These are phyloP conservation scores for Drosophila punjabiensis DNA, from an alignment of 1,140 invertebrate species.

Conservation along the genomic window DNA sequence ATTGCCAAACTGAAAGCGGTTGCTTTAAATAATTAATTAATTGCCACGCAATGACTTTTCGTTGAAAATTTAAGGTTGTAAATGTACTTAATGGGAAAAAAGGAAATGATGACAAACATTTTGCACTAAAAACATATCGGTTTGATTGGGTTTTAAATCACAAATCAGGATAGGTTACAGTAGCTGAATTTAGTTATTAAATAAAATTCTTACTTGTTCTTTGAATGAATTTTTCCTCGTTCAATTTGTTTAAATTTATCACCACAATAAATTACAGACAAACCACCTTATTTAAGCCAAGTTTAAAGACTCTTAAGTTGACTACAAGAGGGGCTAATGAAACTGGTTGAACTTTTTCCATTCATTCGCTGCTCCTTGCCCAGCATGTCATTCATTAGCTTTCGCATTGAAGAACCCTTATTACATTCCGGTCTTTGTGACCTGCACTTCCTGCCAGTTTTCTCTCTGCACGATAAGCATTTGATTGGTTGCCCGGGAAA, in stretches of 20 bases:
- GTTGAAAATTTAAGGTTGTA: background rate
- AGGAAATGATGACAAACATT: background rate
- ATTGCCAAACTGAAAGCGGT: slow-evolving; percentile 1
- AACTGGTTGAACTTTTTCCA: background rate
- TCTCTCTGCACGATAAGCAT: slow-evolving; percentile 21
- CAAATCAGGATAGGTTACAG: background rate
- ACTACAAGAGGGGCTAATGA: background rate
- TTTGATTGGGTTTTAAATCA: background rate
- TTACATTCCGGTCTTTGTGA: slow-evolving; percentile 1
- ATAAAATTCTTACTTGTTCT: too few species aligned
- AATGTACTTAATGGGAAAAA: background rate
- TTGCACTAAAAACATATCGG: background rate
- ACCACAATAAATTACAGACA: background rate
- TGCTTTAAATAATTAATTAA: slow-evolving; percentile 9
- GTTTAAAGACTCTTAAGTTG: background rate
- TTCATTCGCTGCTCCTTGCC: background rate
- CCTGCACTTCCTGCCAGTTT: background rate
- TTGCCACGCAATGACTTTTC: background rate
- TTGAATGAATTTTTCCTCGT: too few species aligned
- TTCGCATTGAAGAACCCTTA: slow-evolving; percentile 9
- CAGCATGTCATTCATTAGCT: slow-evolving; percentile 9
- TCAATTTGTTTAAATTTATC: too few species aligned
- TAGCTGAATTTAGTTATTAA: background rate
- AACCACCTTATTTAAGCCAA: background rate
- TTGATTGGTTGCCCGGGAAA: slow-evolving; percentile 33